These are phyloP conservation scores for Protophormia terraenovae DNA, from an alignment of 2,888 invertebrate genomes.

Conservation along the genomic window DNA sequence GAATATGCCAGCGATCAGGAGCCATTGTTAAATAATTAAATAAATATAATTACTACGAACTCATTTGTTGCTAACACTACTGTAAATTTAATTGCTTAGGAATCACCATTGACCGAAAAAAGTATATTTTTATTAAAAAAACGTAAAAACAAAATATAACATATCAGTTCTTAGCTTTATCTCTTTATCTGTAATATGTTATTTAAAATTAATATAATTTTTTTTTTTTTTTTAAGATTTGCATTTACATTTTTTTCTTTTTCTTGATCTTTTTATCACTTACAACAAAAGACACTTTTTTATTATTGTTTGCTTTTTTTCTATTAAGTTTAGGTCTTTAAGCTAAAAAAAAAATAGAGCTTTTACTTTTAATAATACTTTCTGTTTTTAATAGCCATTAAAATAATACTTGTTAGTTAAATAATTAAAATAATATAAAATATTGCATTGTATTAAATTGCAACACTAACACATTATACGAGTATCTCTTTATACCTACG, in stretches of 20 bases:
- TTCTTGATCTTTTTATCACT: background rate
- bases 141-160: background rate
- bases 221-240: background rate
- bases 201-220: background rate
- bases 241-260: conserved; percentile 29
- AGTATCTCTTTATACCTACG: background rate
- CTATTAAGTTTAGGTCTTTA: background rate
- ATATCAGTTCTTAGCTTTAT: conserved; percentile 21
- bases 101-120: background rate
- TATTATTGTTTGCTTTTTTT: background rate
- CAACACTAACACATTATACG: conserved; percentile 10
- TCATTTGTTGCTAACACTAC: conserved; percentile 18
- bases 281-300: background rate
- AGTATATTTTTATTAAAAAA: background rate
- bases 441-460: conserved; percentile 43
- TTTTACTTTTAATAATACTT: too few species aligned
- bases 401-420: background rate
- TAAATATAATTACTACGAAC: background rate
- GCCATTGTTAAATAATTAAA: conserved; percentile 72
- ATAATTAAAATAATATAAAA: background rate
- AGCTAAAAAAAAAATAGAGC: background rate
- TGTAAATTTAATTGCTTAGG: background rate
- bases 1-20: conserved; percentile 74
- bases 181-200: background rate
- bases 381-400: too few species aligned